phyloP scores from a whole-genome alignment of 2,113 vertebrate genomes.

The Syngnathus scovelli region DNA sequence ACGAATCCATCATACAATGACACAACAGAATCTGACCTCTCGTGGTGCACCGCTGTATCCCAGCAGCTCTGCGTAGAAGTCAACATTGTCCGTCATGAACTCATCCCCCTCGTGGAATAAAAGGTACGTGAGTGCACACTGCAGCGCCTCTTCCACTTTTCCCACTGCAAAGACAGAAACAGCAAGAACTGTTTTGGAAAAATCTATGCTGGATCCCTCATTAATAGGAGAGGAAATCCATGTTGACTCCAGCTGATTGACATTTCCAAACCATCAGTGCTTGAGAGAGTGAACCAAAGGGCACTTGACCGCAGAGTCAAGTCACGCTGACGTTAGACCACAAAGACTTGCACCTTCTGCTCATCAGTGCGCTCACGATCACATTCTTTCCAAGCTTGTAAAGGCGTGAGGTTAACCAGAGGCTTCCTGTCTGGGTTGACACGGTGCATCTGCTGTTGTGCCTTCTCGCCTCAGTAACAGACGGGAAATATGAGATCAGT shows the following conservation, averaged over 20 bases:
- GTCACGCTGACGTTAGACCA: slow-evolving; percentile 2
- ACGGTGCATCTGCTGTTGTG: slow-evolving; percentile 21
- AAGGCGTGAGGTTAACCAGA: slow-evolving; percentile 30
- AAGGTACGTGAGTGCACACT: slow-evolving; percentile 83
- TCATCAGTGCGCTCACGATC: slow-evolving; percentile 7
- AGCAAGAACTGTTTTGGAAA: slow-evolving; percentile 3
- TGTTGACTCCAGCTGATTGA: slow-evolving; percentile 10
- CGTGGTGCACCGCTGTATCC: slow-evolving; percentile 64
- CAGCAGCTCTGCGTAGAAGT: slow-evolving; percentile 77
- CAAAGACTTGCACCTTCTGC: background rate
- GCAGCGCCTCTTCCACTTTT: slow-evolving; percentile 75
- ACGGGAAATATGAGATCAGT: slow-evolving; percentile 27
- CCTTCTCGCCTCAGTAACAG: slow-evolving; percentile 25
- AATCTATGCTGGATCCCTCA: background rate
- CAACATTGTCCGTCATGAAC: slow-evolving; percentile 81
- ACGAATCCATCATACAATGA: background rate
- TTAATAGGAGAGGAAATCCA: slow-evolving; percentile 9
- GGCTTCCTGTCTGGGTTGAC: slow-evolving; percentile 42
- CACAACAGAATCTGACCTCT: slow-evolving; percentile 40
- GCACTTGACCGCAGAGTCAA: slow-evolving; percentile 10
- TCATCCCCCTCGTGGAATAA: slow-evolving; percentile 83
- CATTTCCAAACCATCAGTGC: slow-evolving; percentile 45
- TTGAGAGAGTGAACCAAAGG: slow-evolving; percentile 44
- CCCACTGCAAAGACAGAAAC: slow-evolving; percentile 66
- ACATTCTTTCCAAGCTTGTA: slow-evolving; percentile 34